Conservation (phyloP, 2,113 vertebrate species). For the Murina feae region DNA sequence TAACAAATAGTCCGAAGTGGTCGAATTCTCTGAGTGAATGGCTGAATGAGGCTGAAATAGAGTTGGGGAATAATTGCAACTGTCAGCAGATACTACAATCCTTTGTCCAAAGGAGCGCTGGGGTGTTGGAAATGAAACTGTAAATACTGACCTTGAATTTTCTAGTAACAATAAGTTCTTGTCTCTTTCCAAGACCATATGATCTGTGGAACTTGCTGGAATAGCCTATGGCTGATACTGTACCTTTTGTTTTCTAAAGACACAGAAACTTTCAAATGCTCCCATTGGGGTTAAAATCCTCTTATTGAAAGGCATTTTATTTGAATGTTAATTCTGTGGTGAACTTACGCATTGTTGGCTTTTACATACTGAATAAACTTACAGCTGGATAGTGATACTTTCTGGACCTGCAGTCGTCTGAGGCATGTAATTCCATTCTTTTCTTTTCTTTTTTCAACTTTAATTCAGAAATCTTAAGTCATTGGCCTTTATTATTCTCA, state of each 20-base stretch:
- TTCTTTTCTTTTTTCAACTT: background rate
- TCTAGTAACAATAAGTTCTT: constrained; percentile 72
- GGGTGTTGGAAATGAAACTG: constrained; percentile 72
- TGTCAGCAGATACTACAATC: constrained; percentile 66
- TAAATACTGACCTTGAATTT: constrained; percentile 76
- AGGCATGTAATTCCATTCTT: background rate
- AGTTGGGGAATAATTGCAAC: constrained; percentile 72
- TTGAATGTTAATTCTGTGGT: background rate
- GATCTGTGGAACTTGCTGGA: constrained; percentile 59
- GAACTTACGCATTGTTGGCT: background rate
- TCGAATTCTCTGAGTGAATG: constrained; percentile 63
- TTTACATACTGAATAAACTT: background rate
- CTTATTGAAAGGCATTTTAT: background rate
- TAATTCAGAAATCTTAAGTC: constrained; percentile 27
- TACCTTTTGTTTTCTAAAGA: constrained; percentile 46
- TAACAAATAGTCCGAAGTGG: constrained; percentile 57
- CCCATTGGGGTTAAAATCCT: constrained; percentile 30
- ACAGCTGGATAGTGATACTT: background rate
- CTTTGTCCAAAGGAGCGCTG: constrained; percentile 64
- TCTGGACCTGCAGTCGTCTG: background rate
- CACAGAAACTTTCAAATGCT: background rate
- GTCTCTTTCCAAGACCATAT: constrained; percentile 65
- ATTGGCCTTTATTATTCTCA: background rate
- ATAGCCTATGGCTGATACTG: constrained; percentile 31
- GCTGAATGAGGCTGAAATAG: constrained; percentile 60